phyloP scores from a whole-genome alignment of 2,113 vertebrate genomes.

The Brachionichthys hirsutus region DNA sequence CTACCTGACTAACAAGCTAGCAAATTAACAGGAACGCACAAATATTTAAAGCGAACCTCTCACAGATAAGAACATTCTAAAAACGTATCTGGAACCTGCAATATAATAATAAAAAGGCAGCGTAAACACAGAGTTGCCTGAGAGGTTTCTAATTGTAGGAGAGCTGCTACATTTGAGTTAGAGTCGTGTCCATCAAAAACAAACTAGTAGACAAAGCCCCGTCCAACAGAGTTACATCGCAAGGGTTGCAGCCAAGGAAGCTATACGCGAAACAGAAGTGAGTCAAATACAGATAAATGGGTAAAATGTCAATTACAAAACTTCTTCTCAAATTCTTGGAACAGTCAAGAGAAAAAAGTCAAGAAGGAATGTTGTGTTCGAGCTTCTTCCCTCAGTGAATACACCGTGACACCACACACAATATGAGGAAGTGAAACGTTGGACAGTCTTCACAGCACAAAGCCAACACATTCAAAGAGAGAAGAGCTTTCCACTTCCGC shows the following conservation, averaged over 20 bases:
- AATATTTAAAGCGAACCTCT: neutral
- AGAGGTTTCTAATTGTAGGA: conserved; percentile 20
- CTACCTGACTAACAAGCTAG: conserved; percentile 1
- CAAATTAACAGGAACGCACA: neutral
- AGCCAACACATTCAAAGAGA: neutral
- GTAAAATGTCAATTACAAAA: neutral
- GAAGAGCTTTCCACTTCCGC: neutral
- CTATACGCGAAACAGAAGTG: neutral
- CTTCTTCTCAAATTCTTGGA: neutral
- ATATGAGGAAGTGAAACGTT: neutral
- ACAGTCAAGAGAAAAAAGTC: neutral
- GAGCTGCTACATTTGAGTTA: neutral
- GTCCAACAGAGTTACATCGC: neutral
- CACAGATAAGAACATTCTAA: neutral
- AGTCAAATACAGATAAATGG: neutral
- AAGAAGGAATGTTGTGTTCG: neutral
- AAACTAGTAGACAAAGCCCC: neutral
- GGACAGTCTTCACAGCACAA: neutral
- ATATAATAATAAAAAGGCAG: neutral
- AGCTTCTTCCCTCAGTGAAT: too few species aligned
- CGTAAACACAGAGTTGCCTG: conserved; percentile 10
- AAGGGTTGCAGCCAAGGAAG: neutral
- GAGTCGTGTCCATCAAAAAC: neutral
- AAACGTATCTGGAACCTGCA: conserved; percentile 5
- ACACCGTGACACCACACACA: too few species aligned